Evolutionary conservation across 2,888 invertebrate species (phyloP), one percentile per base, ranked within the genome.

Genomic region (Ornithoptera alexandrae): DNA sequence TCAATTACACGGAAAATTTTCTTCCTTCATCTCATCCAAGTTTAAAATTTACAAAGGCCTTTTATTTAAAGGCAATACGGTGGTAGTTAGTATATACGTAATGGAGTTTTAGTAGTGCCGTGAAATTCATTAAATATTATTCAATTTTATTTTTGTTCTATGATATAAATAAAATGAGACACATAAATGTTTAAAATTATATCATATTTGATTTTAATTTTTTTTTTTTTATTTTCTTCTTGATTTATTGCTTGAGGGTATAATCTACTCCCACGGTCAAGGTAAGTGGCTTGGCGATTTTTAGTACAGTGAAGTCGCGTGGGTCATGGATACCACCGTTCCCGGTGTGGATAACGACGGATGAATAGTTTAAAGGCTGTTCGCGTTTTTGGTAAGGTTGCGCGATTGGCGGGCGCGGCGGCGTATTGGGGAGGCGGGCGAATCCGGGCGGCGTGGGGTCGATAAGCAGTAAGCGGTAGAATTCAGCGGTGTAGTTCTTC

Each of bases 351-450:
- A 85, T 85, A 87, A 87, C 86, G 83, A 85, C 79, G 82, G 86
- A 87, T 87, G 84, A 89, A 89, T 87, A 87, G 86, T 87, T 77
- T 87, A 86, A 87, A 85, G 81, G 81, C 80, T 85, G 79, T 81
- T 84, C 79, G 82, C 84, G 39, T 83, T 87, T 90, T 89, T 79
- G 88, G 88, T 84, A 87, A 83, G 73, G 83, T 82, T 84, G 87
- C 85, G 89, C 85, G 83, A 79, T 77, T 77, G 81, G 84, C 81
- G 84, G 84, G 85, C 79, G 81, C 77, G 80, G 84, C 81, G 83
- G 83, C 81, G 81, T 77, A 79, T 77, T 79, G 77, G 82, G 83
- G 81, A 77, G 80, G 81, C 75, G 72, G 73, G 76, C 71, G 76
- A 73, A 77, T 76, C 75, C 76, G 78, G 80, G 82, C 80, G 84